Evolutionary conservation across 2,888 invertebrate species (phyloP).

Genomic region (Toxonevra muliebris): DNA sequence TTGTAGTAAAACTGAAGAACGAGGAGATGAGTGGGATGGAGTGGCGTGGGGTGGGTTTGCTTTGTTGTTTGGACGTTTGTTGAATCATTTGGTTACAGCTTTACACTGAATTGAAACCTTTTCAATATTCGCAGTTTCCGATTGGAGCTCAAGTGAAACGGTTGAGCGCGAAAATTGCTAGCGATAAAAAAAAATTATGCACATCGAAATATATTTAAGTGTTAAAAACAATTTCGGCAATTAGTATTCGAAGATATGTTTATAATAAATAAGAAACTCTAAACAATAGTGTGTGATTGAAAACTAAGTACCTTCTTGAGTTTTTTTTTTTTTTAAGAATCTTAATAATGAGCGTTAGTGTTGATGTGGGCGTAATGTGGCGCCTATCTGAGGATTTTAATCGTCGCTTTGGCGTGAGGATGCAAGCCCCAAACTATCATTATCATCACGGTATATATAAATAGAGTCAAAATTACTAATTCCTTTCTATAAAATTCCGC

Average conservation of each 20-base stretch:
- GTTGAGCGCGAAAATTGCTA: slow-evolving; percentile 36
- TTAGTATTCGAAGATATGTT: too few relatives aligned
- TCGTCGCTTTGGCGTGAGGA: slow-evolving; percentile 64
- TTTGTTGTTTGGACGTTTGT: too few relatives aligned
- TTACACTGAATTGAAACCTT: slow-evolving; percentile 15
- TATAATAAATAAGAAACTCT: too few relatives aligned
- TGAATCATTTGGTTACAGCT: too few relatives aligned
- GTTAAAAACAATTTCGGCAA: too few relatives aligned
- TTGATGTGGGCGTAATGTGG: slow-evolving; percentile 66
- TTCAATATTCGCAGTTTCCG: slow-evolving; percentile 43
- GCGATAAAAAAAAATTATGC: too few relatives aligned
- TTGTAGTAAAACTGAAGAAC: not conserved
- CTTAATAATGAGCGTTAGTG: slow-evolving; percentile 63
- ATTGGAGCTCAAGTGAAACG: slow-evolving; percentile 39
- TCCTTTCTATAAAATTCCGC: too few relatives aligned
- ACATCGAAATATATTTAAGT: too few relatives aligned
- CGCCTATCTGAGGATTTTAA: slow-evolving; percentile 65
- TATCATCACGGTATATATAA: slow-evolving; percentile 38
- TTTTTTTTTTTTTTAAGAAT: too few relatives aligned
- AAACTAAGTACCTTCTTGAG: too few relatives aligned
- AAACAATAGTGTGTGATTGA: too few relatives aligned
- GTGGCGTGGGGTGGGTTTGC: slow-evolving; percentile 14
- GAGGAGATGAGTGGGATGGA: not conserved
- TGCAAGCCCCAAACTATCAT: slow-evolving; percentile 57
- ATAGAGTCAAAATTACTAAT: too few relatives aligned